phyloP scores from a whole-genome alignment of 2,797 vertebrate genomes.

The Enteromius radiatus region DNA sequence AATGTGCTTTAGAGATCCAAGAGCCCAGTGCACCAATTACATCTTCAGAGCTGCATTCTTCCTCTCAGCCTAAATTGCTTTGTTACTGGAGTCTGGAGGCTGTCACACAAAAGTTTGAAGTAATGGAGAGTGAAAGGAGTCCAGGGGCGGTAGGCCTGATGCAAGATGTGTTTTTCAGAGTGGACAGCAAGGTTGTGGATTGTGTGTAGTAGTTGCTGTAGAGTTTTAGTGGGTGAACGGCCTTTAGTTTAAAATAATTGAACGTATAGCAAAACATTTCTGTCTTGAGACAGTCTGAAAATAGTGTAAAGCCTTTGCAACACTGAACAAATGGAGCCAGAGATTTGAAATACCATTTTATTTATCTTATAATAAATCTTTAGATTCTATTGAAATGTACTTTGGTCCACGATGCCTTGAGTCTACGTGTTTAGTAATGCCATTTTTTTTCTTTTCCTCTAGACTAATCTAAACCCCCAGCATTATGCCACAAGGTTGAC shows the following conservation, averaged over 20 bases:
- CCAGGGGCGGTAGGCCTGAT: slow-evolving; percentile 11
- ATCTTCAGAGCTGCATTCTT: slow-evolving; percentile 38
- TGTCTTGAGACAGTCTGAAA: background rate
- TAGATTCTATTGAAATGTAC: background rate
- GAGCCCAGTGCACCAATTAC: slow-evolving; percentile 52
- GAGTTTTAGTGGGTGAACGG: background rate
- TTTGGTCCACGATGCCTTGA: too few species aligned
- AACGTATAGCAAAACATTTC: background rate
- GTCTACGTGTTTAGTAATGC: too few species aligned
- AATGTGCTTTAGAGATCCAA: slow-evolving; percentile 53
- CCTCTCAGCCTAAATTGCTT: slow-evolving; percentile 57
- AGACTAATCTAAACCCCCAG: background rate
- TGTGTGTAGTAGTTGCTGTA: background rate
- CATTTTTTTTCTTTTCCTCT: background rate
- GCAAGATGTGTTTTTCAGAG: slow-evolving; percentile 13
- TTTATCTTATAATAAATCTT: background rate
- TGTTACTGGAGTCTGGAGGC: slow-evolving; percentile 51
- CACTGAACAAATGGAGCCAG: background rate
- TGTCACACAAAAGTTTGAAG: slow-evolving; percentile 43
- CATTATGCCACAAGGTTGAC: background rate
- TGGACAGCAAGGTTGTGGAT: slow-evolving; percentile 1
- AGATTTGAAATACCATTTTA: background rate
- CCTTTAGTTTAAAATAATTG: background rate
- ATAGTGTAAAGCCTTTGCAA: background rate
- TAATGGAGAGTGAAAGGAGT: slow-evolving; percentile 37